Base-by-base conservation (phyloP, 2,888 invertebrate species). In the Lottia scabra region DNA sequence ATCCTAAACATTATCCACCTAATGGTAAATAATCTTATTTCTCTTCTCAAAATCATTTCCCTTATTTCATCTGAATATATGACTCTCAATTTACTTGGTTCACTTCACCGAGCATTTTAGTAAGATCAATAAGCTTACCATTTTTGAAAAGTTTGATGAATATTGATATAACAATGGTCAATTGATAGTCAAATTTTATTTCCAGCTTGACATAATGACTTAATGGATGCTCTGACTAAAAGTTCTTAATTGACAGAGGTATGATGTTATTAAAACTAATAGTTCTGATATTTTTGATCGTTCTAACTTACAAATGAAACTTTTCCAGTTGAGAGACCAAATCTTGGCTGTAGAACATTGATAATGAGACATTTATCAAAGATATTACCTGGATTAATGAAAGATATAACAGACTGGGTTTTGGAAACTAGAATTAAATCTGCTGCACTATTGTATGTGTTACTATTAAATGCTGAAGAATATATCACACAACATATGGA, bases 281-380 rank as follows among this genome's bases (percentile, higher is more conserved):
- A n/a, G n/a, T n/a, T n/a, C n/a, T n/a, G n/a, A n/a, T n/a, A n/a
- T n/a, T n/a, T n/a, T n/a, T n/a, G n/a, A n/a, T n/a, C n/a, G n/a
- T n/a, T n/a, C n/a, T n/a, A 30, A 30, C 30, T 30, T 30, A 5
- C 30, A 5, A 43, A 43, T 2, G 1, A 15, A 30, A 38, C 8
- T 16, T 63, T 87, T 86, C 43, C 82, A 93, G 93, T 94, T 15
- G 91, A 91, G 73, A 92, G 97, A n/a, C 96, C 97, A 0, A 95
- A 95, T 84, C 91, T 97, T 26, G 97, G 97, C 0, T 98, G 98
- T 86, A 92, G 97, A 12, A 91, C 92, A 2, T 89, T 98, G 67
- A 94, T 95, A 0, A 93, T 94, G 84, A 92, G 93, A 73, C 93
- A 96, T 84, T 91, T 95, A 76, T 92, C 93, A 45, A 87, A 87